Evolutionary conservation across 2,113 vertebrate genomes (phyloP).

Genomic region (Candoia aspera): DNA sequence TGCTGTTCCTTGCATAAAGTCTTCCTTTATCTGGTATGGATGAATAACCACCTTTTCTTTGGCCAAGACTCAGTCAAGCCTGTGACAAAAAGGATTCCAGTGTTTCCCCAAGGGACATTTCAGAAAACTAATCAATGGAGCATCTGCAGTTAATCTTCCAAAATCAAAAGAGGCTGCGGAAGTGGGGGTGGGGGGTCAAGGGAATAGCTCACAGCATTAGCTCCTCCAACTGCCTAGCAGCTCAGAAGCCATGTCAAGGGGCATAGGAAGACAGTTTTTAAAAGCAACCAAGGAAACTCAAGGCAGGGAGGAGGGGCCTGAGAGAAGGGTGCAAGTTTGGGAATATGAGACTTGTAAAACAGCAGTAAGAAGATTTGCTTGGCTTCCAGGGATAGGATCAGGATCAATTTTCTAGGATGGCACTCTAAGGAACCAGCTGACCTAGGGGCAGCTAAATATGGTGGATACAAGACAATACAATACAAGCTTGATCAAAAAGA

Average conservation of each 20-base stretch:
- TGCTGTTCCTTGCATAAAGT: conserved; percentile 19
- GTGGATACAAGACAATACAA: neutral
- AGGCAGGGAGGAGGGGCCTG: neutral
- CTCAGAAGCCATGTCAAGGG: neutral
- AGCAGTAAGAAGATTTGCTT: neutral
- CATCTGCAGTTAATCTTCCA: neutral
- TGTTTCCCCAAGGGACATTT: neutral
- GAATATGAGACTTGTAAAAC: neutral
- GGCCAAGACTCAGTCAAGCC: neutral
- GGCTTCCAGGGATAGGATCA: neutral
- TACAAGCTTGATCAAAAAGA: neutral
- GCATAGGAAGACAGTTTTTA: neutral
- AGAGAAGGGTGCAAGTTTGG: neutral
- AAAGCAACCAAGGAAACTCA: neutral
- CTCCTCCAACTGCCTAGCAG: neutral
- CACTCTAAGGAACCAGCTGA: neutral
- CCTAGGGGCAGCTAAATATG: neutral
- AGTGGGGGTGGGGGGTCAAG: too few relatives aligned
- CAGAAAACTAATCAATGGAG: neutral
- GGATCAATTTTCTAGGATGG: neutral
- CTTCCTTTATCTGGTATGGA: neutral
- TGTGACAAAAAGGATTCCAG: rapidly evolving
- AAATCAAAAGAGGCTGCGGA: neutral
- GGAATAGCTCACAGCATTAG: neutral
- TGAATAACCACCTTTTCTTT: neutral